Base-by-base conservation (phyloP, 2,888 invertebrate species). In the Notocelia uddmanniana region DNA sequence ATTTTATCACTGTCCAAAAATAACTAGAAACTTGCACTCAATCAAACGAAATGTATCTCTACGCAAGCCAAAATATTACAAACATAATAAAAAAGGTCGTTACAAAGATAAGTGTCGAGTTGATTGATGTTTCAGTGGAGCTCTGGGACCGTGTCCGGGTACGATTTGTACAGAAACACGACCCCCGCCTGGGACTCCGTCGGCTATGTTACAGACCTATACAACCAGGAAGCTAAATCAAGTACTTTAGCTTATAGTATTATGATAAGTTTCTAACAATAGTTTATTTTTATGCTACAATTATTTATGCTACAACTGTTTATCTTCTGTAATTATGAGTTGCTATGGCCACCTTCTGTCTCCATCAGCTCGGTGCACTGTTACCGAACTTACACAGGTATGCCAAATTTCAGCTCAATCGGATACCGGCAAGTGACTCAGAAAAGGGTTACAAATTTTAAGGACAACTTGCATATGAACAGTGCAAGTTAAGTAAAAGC, bases 151-250 rank as follows among this genome's bases (percentile, higher is more conserved):
- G 84, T 89, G 1, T 85, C 88, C n/a, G 95, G 95, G 2, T 90
- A 94, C 75, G 94, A 94, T 76, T 89, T 95, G 68, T 93, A 90
- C 68, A 87, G 92, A 57, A 95, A 95, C 77, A 75, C 89, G 78
- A 88, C 92, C 0, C 78, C 94, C 10, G 94, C 94, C 21, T 95
- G 95, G 89, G 89, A 93, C n/a, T 90, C 91, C 0, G 94, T 95
- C 10, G 92, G 92, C 37, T 97, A 97, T 80, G 93, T 96, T 11
- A 97, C 97, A 0, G 96, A 97, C 79, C 82, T 97, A 45, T 95
- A 97, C 74, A 96, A 95, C 0, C 83, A 94, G 15, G 95, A 96
- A 81, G 96, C 97, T 0, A 92, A 95, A 54, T 90, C 94, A 64
- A 85, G 94, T 94, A 82, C 85, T 5, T 26, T 6, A 31, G 31